Base-by-base conservation (phyloP, 2,113 vertebrate species). In the Gymnobelideus leadbeateri region DNA sequence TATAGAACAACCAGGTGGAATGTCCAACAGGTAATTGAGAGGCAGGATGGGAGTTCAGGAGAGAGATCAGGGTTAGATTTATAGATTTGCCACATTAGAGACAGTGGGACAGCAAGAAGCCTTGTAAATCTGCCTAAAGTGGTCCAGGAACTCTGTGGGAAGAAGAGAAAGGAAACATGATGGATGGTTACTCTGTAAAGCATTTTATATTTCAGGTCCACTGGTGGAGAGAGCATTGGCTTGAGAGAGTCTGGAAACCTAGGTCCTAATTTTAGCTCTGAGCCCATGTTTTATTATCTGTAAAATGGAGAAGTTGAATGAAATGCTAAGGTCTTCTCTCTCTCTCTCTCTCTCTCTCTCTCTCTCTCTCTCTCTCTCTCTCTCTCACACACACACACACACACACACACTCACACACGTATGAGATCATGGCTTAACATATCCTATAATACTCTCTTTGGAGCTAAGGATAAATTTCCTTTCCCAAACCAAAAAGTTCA, bases 401-500 rank as follows among this genome's bases (percentile, higher is more conserved):
- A 49, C 47, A 49, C 47, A 49, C 51, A 68, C 61, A n/a, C 31
- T n/a, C 37, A 77, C 61, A 84, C 0, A 84, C 8, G 7, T 23
- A 84, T 43, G 68, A 84, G 68, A 43, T 84, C 68, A 84, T 23
- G 19, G 68, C 68, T 43, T 84, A 43, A 84, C 68, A 8, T 84
- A 84, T 43, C 68, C n/a, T 84, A 43, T 84, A 23, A 84, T 84
- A 84, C n/a, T 89, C 43, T 91, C 91, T 11, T 93, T 93, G 49
- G 55, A 19, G 46, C 47, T 53, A 52, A 9, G 57, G 91, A 91
- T 37, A 55, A 28, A 89, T 61, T 96, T 94, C n/a, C 61, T 91
- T 91, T 68, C 28, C 28, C 55, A 90, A 91, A 90, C 49, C 96
- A 92, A 93, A 91, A 47, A 93, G 57, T 25, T 90, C 24, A 53